Conservation (phyloP, 2,797 vertebrate species). For the Xerus rutilus region DNA sequence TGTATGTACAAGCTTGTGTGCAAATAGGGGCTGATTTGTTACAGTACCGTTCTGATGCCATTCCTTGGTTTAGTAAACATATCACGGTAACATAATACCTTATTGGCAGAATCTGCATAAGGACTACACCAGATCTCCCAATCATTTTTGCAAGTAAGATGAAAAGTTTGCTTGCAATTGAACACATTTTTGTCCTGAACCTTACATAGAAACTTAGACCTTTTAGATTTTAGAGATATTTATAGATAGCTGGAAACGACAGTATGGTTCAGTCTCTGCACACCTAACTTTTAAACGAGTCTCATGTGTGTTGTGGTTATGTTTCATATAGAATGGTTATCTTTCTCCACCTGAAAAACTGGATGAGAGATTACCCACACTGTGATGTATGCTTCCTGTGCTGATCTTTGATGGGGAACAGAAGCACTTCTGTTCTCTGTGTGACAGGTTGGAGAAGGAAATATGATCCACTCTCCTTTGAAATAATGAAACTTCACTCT, state of each 20-base stretch:
- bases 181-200: neutral
- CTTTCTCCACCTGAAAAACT: conserved; percentile 40
- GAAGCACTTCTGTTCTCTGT: neutral
- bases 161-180: neutral
- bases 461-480: neutral
- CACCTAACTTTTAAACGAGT: neutral
- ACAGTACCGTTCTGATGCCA: neutral
- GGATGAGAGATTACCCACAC: neutral
- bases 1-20: neutral
- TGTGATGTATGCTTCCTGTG: neutral
- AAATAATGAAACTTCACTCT: conserved; percentile 5
- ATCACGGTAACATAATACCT: neutral
- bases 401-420: neutral
- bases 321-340: neutral
- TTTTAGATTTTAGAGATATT: neutral
- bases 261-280: conserved; percentile 20
- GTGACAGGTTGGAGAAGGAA: neutral
- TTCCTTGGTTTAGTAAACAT: neutral
- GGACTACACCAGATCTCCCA: neutral
- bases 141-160: neutral
- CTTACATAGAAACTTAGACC: neutral
- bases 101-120: neutral
- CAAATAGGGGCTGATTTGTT: neutral
- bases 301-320: neutral
- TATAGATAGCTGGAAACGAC: neutral